Evolutionary conservation across 2,113 vertebrate species (phyloP).

Genomic region (Microcebus lehilahytsara): DNA sequence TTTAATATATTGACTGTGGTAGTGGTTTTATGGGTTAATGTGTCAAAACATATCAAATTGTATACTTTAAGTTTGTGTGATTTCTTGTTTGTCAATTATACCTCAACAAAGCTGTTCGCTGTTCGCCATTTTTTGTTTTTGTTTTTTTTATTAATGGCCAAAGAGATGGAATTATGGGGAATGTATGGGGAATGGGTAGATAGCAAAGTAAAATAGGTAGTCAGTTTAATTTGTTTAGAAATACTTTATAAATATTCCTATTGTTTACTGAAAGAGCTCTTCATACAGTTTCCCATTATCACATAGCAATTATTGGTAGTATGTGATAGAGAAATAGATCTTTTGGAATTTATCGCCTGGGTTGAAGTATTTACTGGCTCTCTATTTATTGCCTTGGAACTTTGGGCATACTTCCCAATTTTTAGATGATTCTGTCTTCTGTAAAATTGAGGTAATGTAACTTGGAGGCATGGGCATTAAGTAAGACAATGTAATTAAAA

Average conservation of each 20-base stretch:
- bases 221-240: not conserved
- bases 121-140: too few species aligned
- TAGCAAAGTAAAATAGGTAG: not conserved
- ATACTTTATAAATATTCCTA: not conserved
- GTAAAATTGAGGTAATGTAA: not conserved
- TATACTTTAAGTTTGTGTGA: not conserved
- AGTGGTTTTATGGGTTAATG: not conserved
- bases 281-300: not conserved
- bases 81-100: not conserved
- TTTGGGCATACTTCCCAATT: not conserved
- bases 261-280: not conserved
- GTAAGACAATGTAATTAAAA: not conserved
- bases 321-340: not conserved
- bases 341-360: not conserved
- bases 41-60: not conserved
- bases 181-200: not conserved
- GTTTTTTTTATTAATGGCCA: too few species aligned
- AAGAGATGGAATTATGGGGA: not conserved
- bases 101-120: not conserved
- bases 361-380: not conserved
- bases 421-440: not conserved
- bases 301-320: not conserved
- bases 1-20: not conserved
- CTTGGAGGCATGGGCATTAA: not conserved
- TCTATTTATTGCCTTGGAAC: not conserved